These are phyloP conservation scores for Eupithecia abbreviata DNA, from an alignment of 2,888 invertebrate genomes.

Conservation along the genomic window DNA sequence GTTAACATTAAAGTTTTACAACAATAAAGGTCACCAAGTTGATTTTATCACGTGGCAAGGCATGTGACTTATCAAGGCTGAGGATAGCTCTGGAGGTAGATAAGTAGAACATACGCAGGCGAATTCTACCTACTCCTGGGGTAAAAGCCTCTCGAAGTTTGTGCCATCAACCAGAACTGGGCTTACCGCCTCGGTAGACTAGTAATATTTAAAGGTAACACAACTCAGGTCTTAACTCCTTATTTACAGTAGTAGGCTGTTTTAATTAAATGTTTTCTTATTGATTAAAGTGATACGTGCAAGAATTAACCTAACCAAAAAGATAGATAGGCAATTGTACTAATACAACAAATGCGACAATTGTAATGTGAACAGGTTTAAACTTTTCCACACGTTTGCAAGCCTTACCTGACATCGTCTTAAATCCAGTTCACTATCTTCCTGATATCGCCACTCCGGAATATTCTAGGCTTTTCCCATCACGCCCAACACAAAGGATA, in stretches of 20 bases:
- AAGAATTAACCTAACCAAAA: background rate
- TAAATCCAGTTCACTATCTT: slow-evolving; percentile 1
- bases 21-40: background rate
- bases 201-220: background rate
- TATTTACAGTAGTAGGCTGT: too few relatives aligned
- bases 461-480: slow-evolving; percentile 5
- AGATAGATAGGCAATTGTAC: background rate
- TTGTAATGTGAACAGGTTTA: too few relatives aligned
- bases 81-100: background rate
- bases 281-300: too few relatives aligned
- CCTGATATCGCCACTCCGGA: background rate
- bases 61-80: background rate
- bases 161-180: background rate
- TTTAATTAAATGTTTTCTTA: too few relatives aligned
- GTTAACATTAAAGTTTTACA: background rate
- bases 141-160: background rate
- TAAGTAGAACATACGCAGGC: background rate
- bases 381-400: background rate
- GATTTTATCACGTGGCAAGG: background rate
- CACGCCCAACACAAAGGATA: slow-evolving; percentile 10
- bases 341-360: background rate
- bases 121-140: background rate
- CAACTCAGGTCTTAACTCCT: too few relatives aligned
- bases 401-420: slow-evolving; percentile 20
- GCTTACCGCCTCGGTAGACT: background rate